Evolutionary conservation across 2,888 invertebrate genomes (phyloP), one percentile per base, ranked within the genome.

Genomic region (Cataglyphis livida): DNA sequence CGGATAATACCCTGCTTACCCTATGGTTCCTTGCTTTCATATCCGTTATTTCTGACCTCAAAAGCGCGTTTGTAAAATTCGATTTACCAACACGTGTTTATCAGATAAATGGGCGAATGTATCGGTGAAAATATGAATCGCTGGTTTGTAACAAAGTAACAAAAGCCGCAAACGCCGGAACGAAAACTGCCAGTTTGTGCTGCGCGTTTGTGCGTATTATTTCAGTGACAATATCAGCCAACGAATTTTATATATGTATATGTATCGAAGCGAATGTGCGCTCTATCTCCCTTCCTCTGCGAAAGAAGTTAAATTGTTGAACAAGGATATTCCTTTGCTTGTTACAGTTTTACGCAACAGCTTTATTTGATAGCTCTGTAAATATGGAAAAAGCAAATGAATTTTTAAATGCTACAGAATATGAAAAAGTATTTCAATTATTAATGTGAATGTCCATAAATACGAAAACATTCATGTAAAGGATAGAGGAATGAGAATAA

Each of bases 1-100:
- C 62, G 79, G 71, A 84, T 86, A 86, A 84, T 83, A 82, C 76
- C 44, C 65, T 73, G 76, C 75, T 70, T 54, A 78, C 62, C 81
- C 83, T 82, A 28, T 71, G 78, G 35, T 79, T 74, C 51, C 59
- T 74, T 74, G 71, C 73, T 51, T 79, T 65, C 44, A 54, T 32
- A 38, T 48, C 44, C 38, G 79, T 85, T 81, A 84, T 81, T 78
- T 79, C 78, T 79, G 78, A 68, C 65, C 81, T 64, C 73, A 73
- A 85, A 83, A 81, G 75, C 83, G 62, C 59, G 44, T 78, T 64
- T 65, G 78, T 78, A 83, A 86, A 82, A 87, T 86, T 87, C 81
- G 82, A 85, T 83, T 85, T 83, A 81, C 51, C 73, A 54, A 78
- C 61, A 75, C 66, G 79, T 73, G 76, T 73, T 73, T 75, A 78